Percentiles rank a stretch among this genome's conserved stretches.
phyloP scores from a whole-genome alignment of 2,797 vertebrate genomes.

The Mus caroli region DNA sequence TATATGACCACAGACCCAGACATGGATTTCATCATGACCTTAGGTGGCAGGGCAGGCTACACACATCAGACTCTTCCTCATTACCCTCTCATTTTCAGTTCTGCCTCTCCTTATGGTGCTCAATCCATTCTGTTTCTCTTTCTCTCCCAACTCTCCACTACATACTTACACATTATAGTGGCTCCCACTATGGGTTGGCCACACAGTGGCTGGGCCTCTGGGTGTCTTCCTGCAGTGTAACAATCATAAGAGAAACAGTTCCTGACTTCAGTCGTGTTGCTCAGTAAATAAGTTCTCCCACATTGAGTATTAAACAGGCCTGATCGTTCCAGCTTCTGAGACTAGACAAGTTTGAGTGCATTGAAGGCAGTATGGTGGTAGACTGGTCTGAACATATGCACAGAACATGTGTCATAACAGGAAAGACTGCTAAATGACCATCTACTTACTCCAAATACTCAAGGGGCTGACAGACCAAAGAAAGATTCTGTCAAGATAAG shows the following conservation, averaged over 20 bases:
- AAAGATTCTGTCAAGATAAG: not conserved
- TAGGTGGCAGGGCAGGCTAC: not conserved
- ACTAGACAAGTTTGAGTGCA: too few species aligned
- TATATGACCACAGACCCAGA: not conserved
- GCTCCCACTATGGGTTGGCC: not conserved
- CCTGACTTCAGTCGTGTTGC: not conserved
- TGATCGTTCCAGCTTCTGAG: not conserved
- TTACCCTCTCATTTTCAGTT: not conserved
- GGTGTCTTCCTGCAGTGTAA: not conserved
- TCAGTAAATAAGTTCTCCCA: not conserved
- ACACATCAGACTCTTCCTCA: not conserved
- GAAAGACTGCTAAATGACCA: not conserved
- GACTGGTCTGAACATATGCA: not conserved
- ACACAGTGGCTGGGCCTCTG: not conserved
- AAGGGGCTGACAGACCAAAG: not conserved
- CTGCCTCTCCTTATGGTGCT: not conserved
- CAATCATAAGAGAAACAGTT: not conserved
- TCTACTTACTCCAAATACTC: not conserved
- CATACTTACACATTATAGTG: not conserved
- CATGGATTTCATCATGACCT: not conserved
- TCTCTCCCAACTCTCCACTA: not conserved
- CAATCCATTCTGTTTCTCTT: not conserved
- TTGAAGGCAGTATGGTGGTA: not conserved
- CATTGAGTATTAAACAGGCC: not conserved
- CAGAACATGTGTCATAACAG: too few species aligned